These are phyloP conservation scores for Heloderma charlesbogerti DNA, from an alignment of 2,113 vertebrate genomes.

Conservation along the genomic window DNA sequence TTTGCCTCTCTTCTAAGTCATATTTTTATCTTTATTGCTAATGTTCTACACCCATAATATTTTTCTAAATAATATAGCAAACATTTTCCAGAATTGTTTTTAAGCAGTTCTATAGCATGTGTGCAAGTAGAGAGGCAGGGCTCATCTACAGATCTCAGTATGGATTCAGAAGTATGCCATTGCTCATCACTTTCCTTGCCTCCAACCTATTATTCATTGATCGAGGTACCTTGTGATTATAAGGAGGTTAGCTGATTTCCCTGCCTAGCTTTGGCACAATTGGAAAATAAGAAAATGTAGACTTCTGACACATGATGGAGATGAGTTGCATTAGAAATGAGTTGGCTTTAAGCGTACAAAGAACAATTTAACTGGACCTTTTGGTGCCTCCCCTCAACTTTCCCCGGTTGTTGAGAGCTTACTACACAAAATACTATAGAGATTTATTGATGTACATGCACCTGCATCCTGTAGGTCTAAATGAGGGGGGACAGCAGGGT, in stretches of 20 bases:
- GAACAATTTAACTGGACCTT: no score
- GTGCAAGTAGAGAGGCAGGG: not conserved
- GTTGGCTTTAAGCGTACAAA: not conserved
- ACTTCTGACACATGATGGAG: not conserved
- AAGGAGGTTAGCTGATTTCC: not conserved
- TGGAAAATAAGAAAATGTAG: not conserved
- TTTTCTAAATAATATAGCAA: conserved; percentile 52
- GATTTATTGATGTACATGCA: no score
- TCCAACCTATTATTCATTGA: not conserved
- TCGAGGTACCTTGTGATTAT: not conserved
- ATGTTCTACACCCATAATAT: conserved; percentile 62
- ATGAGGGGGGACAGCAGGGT: no score
- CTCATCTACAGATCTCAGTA: not conserved
- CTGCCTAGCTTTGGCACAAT: not conserved
- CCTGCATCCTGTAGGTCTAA: no score
- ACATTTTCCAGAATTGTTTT: not conserved
- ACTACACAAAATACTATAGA: no score
- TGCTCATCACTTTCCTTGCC: not conserved
- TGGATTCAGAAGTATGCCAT: not conserved
- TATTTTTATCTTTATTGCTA: conserved; percentile 59
- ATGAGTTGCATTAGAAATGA: not conserved
- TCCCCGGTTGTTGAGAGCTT: no score
- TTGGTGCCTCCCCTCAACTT: no score
- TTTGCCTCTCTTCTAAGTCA: conserved; percentile 47
- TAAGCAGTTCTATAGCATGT: not conserved